Conservation (phyloP, 2,888 invertebrate species). For the Choreutis nemorana region DNA sequence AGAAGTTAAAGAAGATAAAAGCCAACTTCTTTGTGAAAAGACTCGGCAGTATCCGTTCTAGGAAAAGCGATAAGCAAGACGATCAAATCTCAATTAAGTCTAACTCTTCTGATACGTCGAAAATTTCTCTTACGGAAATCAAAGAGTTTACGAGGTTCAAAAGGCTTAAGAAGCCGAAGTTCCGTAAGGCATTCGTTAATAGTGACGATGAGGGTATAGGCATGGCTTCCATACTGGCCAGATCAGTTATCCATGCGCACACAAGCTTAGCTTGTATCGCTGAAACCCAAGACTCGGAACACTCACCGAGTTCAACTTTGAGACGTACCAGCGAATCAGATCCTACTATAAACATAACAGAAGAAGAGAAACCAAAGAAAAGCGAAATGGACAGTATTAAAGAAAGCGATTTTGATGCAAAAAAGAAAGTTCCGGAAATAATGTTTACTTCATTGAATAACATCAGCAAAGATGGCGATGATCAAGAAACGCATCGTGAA, state of each 20-base stretch:
- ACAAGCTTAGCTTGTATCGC: constrained; percentile 67
- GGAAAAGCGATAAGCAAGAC: constrained; percentile 57
- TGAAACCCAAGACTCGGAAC: constrained; percentile 60
- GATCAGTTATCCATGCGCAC: constrained; percentile 69
- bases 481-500: constrained; percentile 14
- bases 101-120: constrained; percentile 54
- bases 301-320: constrained; percentile 43
- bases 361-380: constrained; percentile 25
- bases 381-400: constrained; percentile 9
- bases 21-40: constrained; percentile 68
- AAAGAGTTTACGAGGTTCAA: constrained; percentile 49
- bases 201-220: constrained; percentile 61
- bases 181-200: constrained; percentile 33
- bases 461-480: constrained; percentile 25
- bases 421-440: constrained; percentile 31
- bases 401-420: constrained; percentile 10
- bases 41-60: constrained; percentile 67
- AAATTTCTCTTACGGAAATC: constrained; percentile 46
- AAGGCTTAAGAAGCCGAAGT: constrained; percentile 45
- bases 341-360: constrained; percentile 29
- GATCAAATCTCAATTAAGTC: constrained; percentile 62
- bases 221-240: constrained; percentile 72
- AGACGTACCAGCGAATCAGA: constrained; percentile 51
- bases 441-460: constrained; percentile 45
- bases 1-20: constrained; percentile 70